Percentiles rank a stretch among this genome's conserved stretches.
These are phyloP conservation scores for Hirtodrosophila trivittata DNA, from an alignment of 2,888 invertebrate species.

Conservation along the genomic window DNA sequence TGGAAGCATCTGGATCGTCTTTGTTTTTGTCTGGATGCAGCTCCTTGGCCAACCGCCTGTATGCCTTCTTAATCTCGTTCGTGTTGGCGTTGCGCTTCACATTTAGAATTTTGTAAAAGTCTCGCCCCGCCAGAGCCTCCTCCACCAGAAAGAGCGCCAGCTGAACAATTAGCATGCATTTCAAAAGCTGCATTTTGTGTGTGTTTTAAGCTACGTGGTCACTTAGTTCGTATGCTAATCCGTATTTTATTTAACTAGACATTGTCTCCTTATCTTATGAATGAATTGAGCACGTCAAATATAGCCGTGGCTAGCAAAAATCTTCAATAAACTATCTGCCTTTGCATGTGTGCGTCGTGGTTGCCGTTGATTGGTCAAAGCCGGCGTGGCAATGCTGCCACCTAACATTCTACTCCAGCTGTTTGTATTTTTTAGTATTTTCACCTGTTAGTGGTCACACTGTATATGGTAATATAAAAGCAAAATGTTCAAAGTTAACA, in stretches of 20 bases:
- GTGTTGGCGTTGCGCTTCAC: slow-evolving; percentile 91
- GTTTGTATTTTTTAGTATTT: slow-evolving; percentile 34
- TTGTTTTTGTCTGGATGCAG: slow-evolving; percentile 99
- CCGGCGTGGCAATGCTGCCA: slow-evolving; percentile 56
- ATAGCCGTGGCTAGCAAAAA: slow-evolving; percentile 63
- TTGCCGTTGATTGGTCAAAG: slow-evolving; percentile 73
- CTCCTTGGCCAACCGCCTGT: slow-evolving; percentile 96
- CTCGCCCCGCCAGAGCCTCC: slow-evolving; percentile 87
- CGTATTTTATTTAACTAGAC: slow-evolving; percentile 31
- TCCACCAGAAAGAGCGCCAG: slow-evolving; percentile 64
- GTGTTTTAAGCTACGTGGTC: slow-evolving; percentile 27
- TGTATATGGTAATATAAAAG: neutral
- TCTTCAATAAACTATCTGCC: slow-evolving; percentile 40
- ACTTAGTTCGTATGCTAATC: slow-evolving; percentile 1
- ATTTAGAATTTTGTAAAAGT: slow-evolving; percentile 97
- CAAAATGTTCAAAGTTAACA: too few relatives aligned
- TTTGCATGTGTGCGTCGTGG: slow-evolving; percentile 76
- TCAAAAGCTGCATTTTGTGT: slow-evolving; percentile 64
- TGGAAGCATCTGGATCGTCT: slow-evolving; percentile 95
- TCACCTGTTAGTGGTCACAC: slow-evolving; percentile 14
- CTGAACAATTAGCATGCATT: slow-evolving; percentile 61
- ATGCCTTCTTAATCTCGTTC: slow-evolving; percentile 99
- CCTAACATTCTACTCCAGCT: slow-evolving; percentile 6
- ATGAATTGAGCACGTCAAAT: slow-evolving; percentile 29
- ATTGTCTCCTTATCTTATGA: slow-evolving; percentile 38